Evolutionary conservation across 2,888 invertebrate species (phyloP).

Genomic region (Pandemis cinnamomeana): DNA sequence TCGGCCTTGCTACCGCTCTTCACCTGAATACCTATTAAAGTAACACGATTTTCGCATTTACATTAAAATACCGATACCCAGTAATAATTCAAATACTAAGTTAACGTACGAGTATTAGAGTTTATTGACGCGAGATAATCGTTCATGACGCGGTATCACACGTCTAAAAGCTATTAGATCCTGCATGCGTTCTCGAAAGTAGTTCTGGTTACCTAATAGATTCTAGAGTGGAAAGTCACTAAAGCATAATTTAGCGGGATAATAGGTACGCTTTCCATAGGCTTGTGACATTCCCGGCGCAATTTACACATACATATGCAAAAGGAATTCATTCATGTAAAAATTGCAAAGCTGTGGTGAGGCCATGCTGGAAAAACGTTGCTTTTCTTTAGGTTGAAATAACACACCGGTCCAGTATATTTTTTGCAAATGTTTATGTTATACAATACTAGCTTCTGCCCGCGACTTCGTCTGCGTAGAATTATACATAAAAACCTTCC

Average conservation of each 20-base stretch:
- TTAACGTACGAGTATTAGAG: conserved; percentile 4
- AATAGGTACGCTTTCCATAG: not conserved
- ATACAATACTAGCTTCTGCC: too few relatives aligned
- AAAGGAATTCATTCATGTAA: not conserved
- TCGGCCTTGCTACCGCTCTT: too few relatives aligned
- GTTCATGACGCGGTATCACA: conserved; percentile 9
- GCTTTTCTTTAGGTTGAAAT: too few relatives aligned
- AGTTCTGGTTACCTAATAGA: conserved; percentile 3
- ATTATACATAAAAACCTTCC: too few relatives aligned
- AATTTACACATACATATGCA: too few relatives aligned
- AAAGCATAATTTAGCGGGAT: not conserved
- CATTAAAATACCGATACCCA: not conserved
- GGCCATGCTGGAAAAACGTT: too few relatives aligned
- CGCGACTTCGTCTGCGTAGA: too few relatives aligned
- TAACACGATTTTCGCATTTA: conserved; percentile 2
- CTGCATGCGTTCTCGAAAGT: conserved; percentile 2
- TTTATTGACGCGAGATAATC: conserved; percentile 4
- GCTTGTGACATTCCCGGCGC: not conserved
- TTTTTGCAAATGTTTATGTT: too few relatives aligned
- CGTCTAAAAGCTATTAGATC: not conserved
- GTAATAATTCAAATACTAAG: not conserved
- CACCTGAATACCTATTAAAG: too few relatives aligned
- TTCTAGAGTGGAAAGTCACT: not conserved
- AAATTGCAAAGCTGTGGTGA: not conserved
- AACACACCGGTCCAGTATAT: too few relatives aligned